These are phyloP conservation scores for Bicyclus anynana DNA, from an alignment of 1,140 invertebrate genomes.

Conservation along the genomic window DNA sequence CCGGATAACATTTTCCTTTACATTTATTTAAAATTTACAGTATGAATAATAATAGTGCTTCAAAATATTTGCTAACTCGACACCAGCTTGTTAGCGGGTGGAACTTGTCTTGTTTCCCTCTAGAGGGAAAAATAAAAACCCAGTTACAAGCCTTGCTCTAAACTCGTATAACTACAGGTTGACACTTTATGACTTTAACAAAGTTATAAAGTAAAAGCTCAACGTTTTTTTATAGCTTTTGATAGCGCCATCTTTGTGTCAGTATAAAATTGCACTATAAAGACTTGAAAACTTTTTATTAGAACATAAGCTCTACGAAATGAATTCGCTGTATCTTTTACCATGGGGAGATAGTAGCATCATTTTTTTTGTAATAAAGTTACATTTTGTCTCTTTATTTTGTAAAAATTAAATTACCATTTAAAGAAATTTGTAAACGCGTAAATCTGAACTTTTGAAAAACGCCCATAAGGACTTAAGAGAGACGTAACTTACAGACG, in stretches of 20 bases:
- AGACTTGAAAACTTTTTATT: not conserved
- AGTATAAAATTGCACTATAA: not conserved
- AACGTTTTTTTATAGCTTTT: conserved; percentile 10
- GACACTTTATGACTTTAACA: conserved; percentile 5
- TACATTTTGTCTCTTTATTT: too few species aligned
- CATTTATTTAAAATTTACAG: too few species aligned
- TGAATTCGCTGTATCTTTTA: not conserved
- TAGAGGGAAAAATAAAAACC: not conserved
- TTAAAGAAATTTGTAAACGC: too few species aligned
- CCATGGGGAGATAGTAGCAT: too few species aligned
- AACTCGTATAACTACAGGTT: conserved; percentile 2
- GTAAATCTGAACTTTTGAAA: too few species aligned
- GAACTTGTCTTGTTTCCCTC: not conserved
- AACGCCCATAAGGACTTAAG: too few species aligned
- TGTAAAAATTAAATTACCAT: too few species aligned
- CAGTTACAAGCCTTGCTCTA: not conserved
- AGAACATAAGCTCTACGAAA: not conserved
- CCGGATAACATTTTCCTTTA: too few species aligned
- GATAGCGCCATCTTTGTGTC: not conserved
- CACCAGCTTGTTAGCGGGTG: conserved; percentile 2
- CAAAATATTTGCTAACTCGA: not conserved
- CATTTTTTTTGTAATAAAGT: too few species aligned
- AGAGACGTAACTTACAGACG: too few species aligned
- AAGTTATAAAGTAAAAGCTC: conserved; percentile 8
- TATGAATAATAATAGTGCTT: not conserved